These are phyloP conservation scores for Cyanoramphus novaezelandiae DNA, from an alignment of 2,113 vertebrate species.

Conservation along the genomic window DNA sequence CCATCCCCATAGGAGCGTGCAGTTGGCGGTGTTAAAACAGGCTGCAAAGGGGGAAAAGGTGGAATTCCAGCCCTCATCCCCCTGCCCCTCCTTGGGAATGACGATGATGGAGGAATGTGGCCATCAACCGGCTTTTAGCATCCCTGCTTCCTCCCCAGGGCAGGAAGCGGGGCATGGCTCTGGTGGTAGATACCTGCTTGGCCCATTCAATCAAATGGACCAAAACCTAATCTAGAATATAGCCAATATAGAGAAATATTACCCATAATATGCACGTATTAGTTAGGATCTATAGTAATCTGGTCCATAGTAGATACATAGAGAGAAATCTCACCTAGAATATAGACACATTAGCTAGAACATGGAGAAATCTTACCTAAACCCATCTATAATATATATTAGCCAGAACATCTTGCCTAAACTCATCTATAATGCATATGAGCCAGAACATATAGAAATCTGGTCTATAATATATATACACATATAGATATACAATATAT, in stretches of 20 bases:
- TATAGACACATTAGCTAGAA: background rate
- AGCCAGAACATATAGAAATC: background rate
- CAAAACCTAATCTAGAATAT: background rate
- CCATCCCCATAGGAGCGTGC: background rate
- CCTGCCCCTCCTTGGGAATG: background rate
- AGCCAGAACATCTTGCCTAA: too few species aligned
- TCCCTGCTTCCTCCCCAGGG: background rate
- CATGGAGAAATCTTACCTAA: too few species aligned
- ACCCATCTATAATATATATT: background rate
- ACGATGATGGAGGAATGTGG: background rate
- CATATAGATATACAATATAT: too few species aligned
- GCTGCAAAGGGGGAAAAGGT: background rate
- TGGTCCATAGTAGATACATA: background rate
- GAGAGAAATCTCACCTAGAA: background rate
- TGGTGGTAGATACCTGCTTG: background rate
- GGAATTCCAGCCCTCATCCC: background rate
- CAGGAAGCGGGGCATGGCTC: background rate
- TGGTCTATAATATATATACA: background rate
- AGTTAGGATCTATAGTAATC: background rate
- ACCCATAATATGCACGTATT: too few species aligned
- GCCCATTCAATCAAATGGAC: background rate
- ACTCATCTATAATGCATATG: background rate
- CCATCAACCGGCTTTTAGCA: too few species aligned
- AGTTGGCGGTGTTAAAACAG: background rate
- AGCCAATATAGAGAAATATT: background rate